Evolutionary conservation across 2,797 vertebrate species (phyloP).

Genomic region (Myotis vivesi): DNA sequence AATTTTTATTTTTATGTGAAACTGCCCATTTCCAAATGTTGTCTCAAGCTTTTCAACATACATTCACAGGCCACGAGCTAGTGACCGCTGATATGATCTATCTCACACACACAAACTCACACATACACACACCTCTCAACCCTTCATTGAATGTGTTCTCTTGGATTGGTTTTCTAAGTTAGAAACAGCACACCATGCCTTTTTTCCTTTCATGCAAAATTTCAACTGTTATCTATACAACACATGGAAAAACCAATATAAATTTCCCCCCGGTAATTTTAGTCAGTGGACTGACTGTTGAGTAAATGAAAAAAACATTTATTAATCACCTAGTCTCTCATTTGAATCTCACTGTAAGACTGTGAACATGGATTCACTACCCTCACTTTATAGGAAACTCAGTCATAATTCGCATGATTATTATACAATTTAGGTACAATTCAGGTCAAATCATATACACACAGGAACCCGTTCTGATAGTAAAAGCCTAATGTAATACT

Average conservation of each 20-base stretch:
- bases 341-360: not conserved
- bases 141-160: not conserved
- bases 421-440: slow-evolving; percentile 53
- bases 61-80: not conserved
- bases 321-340: slow-evolving; percentile 41
- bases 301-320: slow-evolving; percentile 47
- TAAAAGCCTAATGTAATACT: slow-evolving; percentile 34
- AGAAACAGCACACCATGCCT: slow-evolving; percentile 1
- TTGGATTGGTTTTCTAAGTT: not conserved
- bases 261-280: slow-evolving; percentile 49
- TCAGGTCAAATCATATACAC: slow-evolving; percentile 44
- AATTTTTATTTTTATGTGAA: slow-evolving; percentile 48
- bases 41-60: slow-evolving; percentile 50
- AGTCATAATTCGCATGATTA: slow-evolving; percentile 41
- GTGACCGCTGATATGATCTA: not conserved
- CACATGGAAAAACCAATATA: slow-evolving; percentile 33
- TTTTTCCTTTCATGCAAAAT: slow-evolving; percentile 12
- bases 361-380: slow-evolving; percentile 29
- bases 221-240: slow-evolving; percentile 34
- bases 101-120: not conserved
- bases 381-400: slow-evolving; percentile 2
- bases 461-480: not conserved
- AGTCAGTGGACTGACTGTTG: not conserved
- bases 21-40: slow-evolving; percentile 41
- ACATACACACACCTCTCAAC: not conserved